Conservation (phyloP, 2,888 invertebrate species). For the Drosophila bunnanda region DNA sequence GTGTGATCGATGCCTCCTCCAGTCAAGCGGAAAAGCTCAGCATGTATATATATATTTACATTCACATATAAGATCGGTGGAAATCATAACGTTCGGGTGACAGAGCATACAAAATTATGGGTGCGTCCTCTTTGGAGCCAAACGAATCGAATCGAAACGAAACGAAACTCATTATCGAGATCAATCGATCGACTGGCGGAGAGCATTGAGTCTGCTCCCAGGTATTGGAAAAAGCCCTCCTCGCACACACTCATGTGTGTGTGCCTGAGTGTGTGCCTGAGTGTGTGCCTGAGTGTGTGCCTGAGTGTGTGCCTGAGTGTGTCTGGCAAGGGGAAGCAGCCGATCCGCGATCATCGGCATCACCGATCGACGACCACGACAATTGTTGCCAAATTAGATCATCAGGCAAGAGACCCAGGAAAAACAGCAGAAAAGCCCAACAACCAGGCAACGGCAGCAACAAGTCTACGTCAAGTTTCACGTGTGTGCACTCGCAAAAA, state of each 20-base stretch:
- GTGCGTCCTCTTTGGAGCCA: slow-evolving; percentile 68
- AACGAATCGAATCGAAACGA: slow-evolving; percentile 29
- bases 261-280: not conserved
- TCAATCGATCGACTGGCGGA: slow-evolving; percentile 80
- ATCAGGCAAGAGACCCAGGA: slow-evolving; percentile 61
- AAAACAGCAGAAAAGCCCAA: slow-evolving; percentile 17
- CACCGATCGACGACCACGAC: slow-evolving; percentile 70
- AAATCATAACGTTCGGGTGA: slow-evolving; percentile 47
- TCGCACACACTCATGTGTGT: slow-evolving; percentile 57
- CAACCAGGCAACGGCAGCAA: slow-evolving; percentile 32
- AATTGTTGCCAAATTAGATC: slow-evolving; percentile 84
- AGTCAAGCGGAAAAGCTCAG: slow-evolving; percentile 39
- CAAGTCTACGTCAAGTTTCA: slow-evolving; percentile 53
- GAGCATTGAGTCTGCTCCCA: slow-evolving; percentile 36
- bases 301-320: too few relatives aligned
- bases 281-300: slow-evolving; percentile 24
- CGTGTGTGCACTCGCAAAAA: slow-evolving; percentile 36
- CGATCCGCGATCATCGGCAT: slow-evolving; percentile 49
- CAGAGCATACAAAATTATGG: slow-evolving; percentile 69
- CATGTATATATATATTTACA: not conserved
- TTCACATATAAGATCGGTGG: slow-evolving; percentile 1
- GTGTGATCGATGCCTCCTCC: slow-evolving; percentile 43
- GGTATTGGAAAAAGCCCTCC: slow-evolving; percentile 26
- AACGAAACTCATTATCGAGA: slow-evolving; percentile 82
- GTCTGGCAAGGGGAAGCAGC: slow-evolving; percentile 5